These are phyloP conservation scores for Anastrepha ludens DNA, from an alignment of 1,140 invertebrate species.

Conservation along the genomic window DNA sequence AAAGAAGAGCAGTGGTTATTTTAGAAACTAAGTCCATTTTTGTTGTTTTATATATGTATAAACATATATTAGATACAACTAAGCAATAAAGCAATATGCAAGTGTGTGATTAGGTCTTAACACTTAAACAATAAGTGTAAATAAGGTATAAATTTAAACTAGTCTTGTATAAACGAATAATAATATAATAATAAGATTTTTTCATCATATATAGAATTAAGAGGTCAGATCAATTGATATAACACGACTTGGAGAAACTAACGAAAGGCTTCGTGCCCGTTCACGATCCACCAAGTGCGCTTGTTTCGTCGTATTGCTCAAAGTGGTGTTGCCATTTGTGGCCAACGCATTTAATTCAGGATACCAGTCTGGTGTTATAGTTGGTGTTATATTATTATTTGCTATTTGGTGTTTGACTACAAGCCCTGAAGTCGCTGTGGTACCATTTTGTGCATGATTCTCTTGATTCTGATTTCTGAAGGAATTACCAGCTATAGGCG, in stretches of 20 bases:
- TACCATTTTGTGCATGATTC: slow-evolving; percentile 66
- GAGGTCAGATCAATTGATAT: slow-evolving; percentile 72
- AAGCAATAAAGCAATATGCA: neutral
- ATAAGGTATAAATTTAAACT: slow-evolving; percentile 40
- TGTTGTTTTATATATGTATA: neutral
- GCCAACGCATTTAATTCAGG: slow-evolving; percentile 36
- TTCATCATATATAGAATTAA: slow-evolving; percentile 57
- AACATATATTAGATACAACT: neutral
- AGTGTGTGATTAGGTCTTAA: slow-evolving; percentile 32
- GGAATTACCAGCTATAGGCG: slow-evolving; percentile 32
- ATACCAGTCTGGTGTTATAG: slow-evolving; percentile 57
- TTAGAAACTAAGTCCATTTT: neutral
- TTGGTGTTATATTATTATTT: slow-evolving; percentile 58
- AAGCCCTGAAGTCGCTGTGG: slow-evolving; percentile 59
- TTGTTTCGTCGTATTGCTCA: slow-evolving; percentile 49
- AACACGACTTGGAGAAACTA: slow-evolving; percentile 63
- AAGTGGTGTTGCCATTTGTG: slow-evolving; percentile 59
- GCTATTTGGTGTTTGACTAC: slow-evolving; percentile 34
- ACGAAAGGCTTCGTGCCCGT: slow-evolving; percentile 58
- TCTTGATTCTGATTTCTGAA: slow-evolving; percentile 67
- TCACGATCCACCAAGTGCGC: slow-evolving; percentile 47
- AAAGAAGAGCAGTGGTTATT: neutral
- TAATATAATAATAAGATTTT: neutral
- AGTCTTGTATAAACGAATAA: slow-evolving; percentile 26
- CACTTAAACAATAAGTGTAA: neutral